Conservation (phyloP, 2,888 invertebrate genomes). For the Cylindroiulus punctatus region DNA sequence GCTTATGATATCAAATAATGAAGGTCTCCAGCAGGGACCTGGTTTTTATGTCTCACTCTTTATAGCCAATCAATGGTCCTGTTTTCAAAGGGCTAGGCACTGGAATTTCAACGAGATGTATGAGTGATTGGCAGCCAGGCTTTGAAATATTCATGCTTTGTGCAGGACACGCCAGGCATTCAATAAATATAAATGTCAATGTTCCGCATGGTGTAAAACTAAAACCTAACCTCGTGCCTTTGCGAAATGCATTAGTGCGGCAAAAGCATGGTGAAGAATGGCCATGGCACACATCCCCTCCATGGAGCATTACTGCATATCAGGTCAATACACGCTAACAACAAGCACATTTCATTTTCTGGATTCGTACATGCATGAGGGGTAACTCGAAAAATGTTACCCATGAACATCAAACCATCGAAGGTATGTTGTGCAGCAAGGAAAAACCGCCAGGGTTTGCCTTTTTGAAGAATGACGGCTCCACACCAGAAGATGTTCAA, state of each 20-base stretch:
- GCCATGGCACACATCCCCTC: not conserved
- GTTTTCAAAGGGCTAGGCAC: constrained; percentile 11
- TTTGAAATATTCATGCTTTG: constrained; percentile 39
- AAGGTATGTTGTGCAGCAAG: not conserved
- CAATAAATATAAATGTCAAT: constrained; percentile 33
- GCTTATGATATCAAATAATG: constrained; percentile 30
- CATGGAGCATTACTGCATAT: no score
- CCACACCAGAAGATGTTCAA: not conserved
- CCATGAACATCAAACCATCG: no score
- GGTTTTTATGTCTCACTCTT: constrained; percentile 8
- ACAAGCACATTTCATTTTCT: no score
- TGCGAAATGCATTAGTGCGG: not conserved
- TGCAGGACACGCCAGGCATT: not conserved
- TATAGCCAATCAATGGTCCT: constrained; percentile 10
- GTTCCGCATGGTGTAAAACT: not conserved
- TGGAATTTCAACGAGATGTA: constrained; percentile 23
- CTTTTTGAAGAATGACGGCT: not conserved
- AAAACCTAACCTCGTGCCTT: not conserved
- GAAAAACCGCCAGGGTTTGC: not conserved
- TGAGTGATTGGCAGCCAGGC: not conserved
- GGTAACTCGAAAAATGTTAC: no score
- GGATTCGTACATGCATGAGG: no score
- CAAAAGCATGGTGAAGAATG: not conserved
- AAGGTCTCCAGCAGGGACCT: constrained; percentile 30
- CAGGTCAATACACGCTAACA: no score